Evolutionary conservation across 2,113 vertebrate genomes (phyloP), one percentile per base, ranked within the genome.

Genomic region (Gopherus evgoodei): DNA sequence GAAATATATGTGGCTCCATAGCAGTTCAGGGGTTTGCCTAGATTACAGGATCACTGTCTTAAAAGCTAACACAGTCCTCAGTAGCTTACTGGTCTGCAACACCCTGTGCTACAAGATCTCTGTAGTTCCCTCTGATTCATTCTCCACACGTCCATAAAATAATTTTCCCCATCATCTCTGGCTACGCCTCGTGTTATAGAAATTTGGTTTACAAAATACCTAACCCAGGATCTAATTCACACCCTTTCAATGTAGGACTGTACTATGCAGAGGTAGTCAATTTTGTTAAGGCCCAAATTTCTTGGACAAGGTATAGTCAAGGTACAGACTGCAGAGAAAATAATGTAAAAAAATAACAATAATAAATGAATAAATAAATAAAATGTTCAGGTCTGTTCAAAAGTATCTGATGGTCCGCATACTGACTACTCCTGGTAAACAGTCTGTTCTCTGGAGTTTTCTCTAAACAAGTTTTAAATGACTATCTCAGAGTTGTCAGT

Each of bases 141-240:
- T 65, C 29, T 65, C 31, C 29, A 13, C 13, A 35, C 3, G 0
- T 65, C 6, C 27, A 31, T 31, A 84, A 86, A 75, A 53, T 10
- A 2, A 2, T 49, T 31, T 85, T 49, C 52, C 80, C 9, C 11
- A 13, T 85, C 80, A 76, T 21, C 16, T 88, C 13, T 8, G 13
- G 3, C 24, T 49, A 10, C 11, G 2, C 59, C 11, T 72, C 0
- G 0, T 54, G 7, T 29, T 21, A 44, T 0, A 78, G 54, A 54
- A 6, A 62, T 79, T 5, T 82, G 31, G 81, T 24, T n/a, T 86
- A 19, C 7, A 57, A 85, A 86, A 57, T 5, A 13, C 27, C 14
- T 49, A 53, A 75, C 19, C 21, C 4, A 21, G 42, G n/a, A 75
- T 75, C n/a, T 11, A 75, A 42, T 75, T 75, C 69, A 38, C 31